Base-by-base conservation (phyloP, 1,140 invertebrate genomes). In the Bombus soroeensis region DNA sequence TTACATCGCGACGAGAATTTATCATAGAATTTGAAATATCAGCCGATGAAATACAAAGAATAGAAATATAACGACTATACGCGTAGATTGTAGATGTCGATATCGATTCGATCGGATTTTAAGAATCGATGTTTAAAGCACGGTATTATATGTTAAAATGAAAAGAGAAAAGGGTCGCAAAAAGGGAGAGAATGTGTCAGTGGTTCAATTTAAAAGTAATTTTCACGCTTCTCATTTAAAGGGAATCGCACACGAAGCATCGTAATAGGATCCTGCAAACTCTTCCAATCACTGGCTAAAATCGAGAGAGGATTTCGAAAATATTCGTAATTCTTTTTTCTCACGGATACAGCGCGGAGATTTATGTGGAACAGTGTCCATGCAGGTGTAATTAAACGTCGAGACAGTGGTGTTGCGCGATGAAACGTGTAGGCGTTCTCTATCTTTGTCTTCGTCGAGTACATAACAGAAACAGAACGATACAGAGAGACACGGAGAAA, bases 351-450 rank as follows among this genome's bases (percentile, higher is more conserved):
- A 59, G 64, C 66, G 79, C 70, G 59, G 28, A 62, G 82, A 71
- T 59, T 84, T 57, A 39, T 47, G 53, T 71, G 82, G 34, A 66
- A 34, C 53, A n/a, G 62, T 68, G 64, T 89, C 85, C 64, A 64
- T 81, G 85, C 73, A 87, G 84, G 81, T 89, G 85, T 89, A 89
- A 89, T 89, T 89, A 89, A 89, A 89, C 85, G 76, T 53, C 68
- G 75, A 75, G 81, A 57, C 72, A 70, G 72, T 59, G 64, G 43
- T 47, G 66, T 41, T 73, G 88, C 41, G 75, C 88, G 88, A 87
- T 81, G 88, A 89, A 89, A 89, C 88, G 88, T 83, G 85, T 88
- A 89, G 89, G 80, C 90, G 87, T 87, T 79, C 47, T 57, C 84
- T 76, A 74, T 87, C 88, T 88, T 76, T 80, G 85, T 59, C 71